A percentile compares a stretch with the other conserved stretches of the same genome.
These are phyloP conservation scores for Pygocentrus nattereri DNA, from an alignment of 2,797 vertebrate genomes.

Conservation along the genomic window DNA sequence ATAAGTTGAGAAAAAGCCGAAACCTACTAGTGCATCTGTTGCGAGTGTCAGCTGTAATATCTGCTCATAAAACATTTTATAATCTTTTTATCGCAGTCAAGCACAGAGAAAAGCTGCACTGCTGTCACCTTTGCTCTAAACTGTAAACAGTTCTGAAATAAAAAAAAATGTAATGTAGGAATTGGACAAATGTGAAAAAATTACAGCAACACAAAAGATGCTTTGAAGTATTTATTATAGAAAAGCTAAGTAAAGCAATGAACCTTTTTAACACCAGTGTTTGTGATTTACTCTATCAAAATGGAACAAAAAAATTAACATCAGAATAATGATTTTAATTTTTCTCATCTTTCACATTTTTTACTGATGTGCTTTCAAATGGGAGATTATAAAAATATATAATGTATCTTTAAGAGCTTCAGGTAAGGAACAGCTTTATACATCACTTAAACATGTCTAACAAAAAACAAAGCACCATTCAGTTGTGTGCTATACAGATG, in stretches of 20 bases:
- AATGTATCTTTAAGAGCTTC: not conserved
- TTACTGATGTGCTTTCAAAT: not conserved
- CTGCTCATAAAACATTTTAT: no score
- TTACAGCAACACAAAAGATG: not conserved
- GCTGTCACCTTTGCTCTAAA: no score
- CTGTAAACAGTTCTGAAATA: not conserved
- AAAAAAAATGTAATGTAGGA: not conserved
- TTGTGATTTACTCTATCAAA: not conserved
- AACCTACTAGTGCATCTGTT: no score
- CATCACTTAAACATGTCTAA: not conserved
- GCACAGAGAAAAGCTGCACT: no score
- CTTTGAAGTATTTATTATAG: slow-evolving; percentile 30
- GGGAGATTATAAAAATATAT: not conserved
- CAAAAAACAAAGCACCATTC: not conserved
- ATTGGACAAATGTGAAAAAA: not conserved
- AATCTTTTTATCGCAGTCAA: no score
- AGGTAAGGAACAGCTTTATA: not conserved
- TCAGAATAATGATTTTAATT: not conserved
- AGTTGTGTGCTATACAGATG: not conserved
- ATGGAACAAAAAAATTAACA: not conserved
- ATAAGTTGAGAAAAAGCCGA: no score
- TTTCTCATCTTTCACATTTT: no score
- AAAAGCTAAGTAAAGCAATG: not conserved
- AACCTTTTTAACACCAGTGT: not conserved
- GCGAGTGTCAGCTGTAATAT: no score